phyloP scores from a whole-genome alignment of 35 echinoderm and acorn worm genomes.

The Eucidaris tribuloides region DNA sequence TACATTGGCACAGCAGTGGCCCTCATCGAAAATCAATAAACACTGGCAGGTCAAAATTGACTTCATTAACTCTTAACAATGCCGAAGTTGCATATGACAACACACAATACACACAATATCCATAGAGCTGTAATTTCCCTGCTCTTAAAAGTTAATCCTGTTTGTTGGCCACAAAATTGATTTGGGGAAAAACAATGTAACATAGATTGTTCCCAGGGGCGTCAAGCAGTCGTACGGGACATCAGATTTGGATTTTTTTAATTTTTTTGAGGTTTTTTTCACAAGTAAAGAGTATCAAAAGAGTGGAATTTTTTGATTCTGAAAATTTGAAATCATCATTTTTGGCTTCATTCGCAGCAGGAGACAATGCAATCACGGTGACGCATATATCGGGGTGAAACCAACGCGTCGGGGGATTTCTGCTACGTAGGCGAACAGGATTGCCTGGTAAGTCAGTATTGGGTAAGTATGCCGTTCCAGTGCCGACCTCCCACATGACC shows the following conservation, averaged over 20 bases:
- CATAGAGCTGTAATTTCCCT: no score
- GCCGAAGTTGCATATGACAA: no score
- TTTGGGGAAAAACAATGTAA: no score
- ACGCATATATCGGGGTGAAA: conserved; percentile 96
- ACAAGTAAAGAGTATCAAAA: background rate
- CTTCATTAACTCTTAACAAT: no score
- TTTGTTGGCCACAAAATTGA: no score
- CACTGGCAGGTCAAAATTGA: no score
- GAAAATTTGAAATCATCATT: background rate
- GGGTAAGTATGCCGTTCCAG: conserved; percentile 53
- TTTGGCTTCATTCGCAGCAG: background rate
- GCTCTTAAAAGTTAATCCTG: no score
- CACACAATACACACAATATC: no score
- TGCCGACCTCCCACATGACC: background rate
- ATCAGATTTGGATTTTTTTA: background rate
- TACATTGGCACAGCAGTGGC: no score
- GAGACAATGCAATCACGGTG: conserved; percentile 94
- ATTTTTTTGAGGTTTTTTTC: background rate
- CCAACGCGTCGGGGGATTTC: conserved; percentile 96
- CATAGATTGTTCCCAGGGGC: no score
- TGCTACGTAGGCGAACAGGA: conserved; percentile 99
- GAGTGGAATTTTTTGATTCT: background rate
- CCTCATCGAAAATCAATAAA: no score
- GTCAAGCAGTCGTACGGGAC: background rate
- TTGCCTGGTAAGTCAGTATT: conserved; percentile 94